A percentile compares a stretch with the other conserved stretches of the same genome.
Conservation (phyloP, 2,888 invertebrate genomes). For the Agriopis aurantiaria region DNA sequence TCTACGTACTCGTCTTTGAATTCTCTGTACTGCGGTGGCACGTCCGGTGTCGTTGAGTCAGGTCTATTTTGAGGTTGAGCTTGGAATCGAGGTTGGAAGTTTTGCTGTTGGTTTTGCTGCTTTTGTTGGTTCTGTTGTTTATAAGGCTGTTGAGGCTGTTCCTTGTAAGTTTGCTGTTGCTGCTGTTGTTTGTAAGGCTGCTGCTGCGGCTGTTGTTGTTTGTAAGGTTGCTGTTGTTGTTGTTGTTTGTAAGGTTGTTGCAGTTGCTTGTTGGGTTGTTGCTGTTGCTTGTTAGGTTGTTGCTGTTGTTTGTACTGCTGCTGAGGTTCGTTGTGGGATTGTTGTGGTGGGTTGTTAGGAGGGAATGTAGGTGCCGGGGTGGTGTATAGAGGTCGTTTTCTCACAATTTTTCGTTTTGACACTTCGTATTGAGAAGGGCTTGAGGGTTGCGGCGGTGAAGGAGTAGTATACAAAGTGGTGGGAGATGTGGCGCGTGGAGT, state of each 20-base stretch:
- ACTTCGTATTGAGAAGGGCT: slow-evolving; percentile 64
- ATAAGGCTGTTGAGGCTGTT: slow-evolving; percentile 43
- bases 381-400: slow-evolving; percentile 75
- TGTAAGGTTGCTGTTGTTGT: slow-evolving; percentile 33
- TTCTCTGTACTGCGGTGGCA: slow-evolving; percentile 75
- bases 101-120: slow-evolving; percentile 48
- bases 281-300: slow-evolving; percentile 12
- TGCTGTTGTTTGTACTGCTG: slow-evolving; percentile 16
- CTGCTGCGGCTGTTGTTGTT: slow-evolving; percentile 49
- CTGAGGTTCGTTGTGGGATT: slow-evolving; percentile 56
- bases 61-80: slow-evolving; percentile 61
- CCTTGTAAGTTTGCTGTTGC: slow-evolving; percentile 40
- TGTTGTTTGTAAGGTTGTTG: slow-evolving; percentile 16
- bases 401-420: slow-evolving; percentile 73
- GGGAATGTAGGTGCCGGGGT: slow-evolving; percentile 62
- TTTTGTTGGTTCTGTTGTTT: slow-evolving; percentile 34
- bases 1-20: slow-evolving; percentile 81
- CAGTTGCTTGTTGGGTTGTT: slow-evolving; percentile 15
- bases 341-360: slow-evolving; percentile 59
- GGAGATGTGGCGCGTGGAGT: slow-evolving; percentile 71
- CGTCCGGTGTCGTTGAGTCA: slow-evolving; percentile 58
- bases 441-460: slow-evolving; percentile 48
- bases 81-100: slow-evolving; percentile 56
- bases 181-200: slow-evolving; percentile 15
- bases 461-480: slow-evolving; percentile 59